These are phyloP conservation scores for Diplazon laetatorius DNA, from an alignment of 2,888 invertebrate species.

Conservation along the genomic window DNA sequence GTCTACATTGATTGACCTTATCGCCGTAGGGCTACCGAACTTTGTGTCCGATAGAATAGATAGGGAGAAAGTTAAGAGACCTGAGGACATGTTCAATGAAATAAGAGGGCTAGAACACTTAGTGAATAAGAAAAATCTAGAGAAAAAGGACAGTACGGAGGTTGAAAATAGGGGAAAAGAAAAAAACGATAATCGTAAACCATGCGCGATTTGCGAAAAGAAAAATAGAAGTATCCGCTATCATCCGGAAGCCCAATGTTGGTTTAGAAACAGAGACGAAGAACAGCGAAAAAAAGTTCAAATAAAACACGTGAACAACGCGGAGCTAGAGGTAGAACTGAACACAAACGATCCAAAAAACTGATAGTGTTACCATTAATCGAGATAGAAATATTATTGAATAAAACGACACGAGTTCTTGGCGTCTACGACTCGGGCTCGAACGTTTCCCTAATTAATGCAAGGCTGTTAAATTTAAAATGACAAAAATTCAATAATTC, in stretches of 20 bases:
- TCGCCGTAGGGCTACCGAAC: constrained; percentile 19
- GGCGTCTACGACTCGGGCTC: constrained; percentile 66
- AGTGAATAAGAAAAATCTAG: constrained; percentile 18
- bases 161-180: constrained; percentile 33
- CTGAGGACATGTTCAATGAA: constrained; percentile 30
- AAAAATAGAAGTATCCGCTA: constrained; percentile 63
- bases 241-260: constrained; percentile 62
- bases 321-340: constrained; percentile 67
- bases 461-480: constrained; percentile 63
- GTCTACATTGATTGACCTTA: constrained; percentile 20
- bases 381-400: constrained; percentile 55
- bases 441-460: constrained; percentile 65
- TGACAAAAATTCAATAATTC: constrained; percentile 51
- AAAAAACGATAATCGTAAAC: constrained; percentile 40
- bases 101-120: constrained; percentile 34
- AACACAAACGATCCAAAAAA: constrained; percentile 69
- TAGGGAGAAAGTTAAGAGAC: constrained; percentile 22
- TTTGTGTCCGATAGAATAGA: constrained; percentile 35
- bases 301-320: constrained; percentile 65
- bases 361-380: constrained; percentile 68
- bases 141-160: constrained; percentile 16
- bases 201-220: constrained; percentile 45
- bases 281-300: constrained; percentile 47
- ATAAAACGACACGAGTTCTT: constrained; percentile 49
- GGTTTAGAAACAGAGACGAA: constrained; percentile 64